Percentiles rank a stretch among this genome's conserved stretches.
These are phyloP conservation scores for Python bivittatus DNA, from an alignment of 2,113 vertebrate genomes.

Conservation along the genomic window DNA sequence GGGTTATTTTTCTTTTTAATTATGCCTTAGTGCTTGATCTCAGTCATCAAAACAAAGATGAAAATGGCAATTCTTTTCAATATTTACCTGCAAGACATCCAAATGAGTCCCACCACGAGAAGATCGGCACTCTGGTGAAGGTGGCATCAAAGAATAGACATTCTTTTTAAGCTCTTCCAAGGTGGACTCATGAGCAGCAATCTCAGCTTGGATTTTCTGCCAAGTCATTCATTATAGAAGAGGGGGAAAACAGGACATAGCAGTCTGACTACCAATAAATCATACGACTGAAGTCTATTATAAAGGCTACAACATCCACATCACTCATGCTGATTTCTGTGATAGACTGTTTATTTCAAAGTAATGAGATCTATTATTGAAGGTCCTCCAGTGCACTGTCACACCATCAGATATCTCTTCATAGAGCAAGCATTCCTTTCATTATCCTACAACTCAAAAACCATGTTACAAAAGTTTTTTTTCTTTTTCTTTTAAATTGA, in stretches of 20 bases:
- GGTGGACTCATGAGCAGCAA: constrained; percentile 84
- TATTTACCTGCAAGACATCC: constrained; percentile 89
- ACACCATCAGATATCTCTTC: background rate
- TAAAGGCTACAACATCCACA: constrained; percentile 17
- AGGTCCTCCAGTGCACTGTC: background rate
- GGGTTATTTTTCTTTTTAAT: background rate
- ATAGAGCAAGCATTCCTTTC: background rate
- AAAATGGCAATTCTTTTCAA: background rate
- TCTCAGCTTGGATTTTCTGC: constrained; percentile 91
- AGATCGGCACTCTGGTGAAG: constrained; percentile 79
- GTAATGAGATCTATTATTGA: background rate
- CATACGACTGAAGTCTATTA: background rate
- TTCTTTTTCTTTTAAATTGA: fast-evolving
- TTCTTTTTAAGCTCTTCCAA: constrained; percentile 90
- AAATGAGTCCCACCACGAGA: constrained; percentile 82
- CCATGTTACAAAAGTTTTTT: background rate
- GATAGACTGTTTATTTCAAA: constrained; percentile 30
- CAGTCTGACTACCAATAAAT: constrained; percentile 22
- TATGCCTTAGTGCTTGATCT: background rate
- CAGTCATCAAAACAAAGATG: background rate
- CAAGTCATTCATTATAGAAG: constrained; percentile 12
- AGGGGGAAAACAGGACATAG: background rate
- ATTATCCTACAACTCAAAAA: background rate
- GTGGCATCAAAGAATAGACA: constrained; percentile 70
- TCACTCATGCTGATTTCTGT: background rate